A percentile compares a stretch with the other conserved stretches of the same genome.
These are phyloP conservation scores for Chymomyza amoena DNA, from an alignment of 2,888 invertebrate species.

Conservation along the genomic window DNA sequence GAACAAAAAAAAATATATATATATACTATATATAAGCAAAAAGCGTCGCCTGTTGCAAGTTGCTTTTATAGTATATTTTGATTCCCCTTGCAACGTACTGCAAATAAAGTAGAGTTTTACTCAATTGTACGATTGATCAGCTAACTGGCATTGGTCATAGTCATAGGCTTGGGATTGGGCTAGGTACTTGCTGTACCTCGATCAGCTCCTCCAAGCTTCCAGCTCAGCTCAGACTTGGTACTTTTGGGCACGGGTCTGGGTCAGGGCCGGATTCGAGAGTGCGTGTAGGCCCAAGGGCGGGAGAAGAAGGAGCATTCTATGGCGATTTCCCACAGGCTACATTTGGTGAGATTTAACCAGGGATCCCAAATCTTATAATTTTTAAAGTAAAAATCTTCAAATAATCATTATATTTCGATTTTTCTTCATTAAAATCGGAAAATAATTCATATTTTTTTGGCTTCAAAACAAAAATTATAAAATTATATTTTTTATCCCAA, in stretches of 20 bases:
- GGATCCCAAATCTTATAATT: too few species aligned
- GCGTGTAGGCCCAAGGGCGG: too few species aligned
- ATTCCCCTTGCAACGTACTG: constrained; percentile 47
- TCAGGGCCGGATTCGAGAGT: too few species aligned
- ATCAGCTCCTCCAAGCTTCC: constrained; percentile 15
- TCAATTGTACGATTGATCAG: constrained; percentile 73
- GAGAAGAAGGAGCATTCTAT: too few species aligned
- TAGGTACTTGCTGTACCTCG: constrained; percentile 2
- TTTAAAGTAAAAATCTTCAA: too few species aligned
- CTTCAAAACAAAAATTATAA: too few species aligned
- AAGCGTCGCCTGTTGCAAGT: constrained; percentile 47
- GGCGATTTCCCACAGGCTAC: too few species aligned
- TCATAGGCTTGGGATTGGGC: constrained; percentile 26
- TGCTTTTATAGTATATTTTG: neutral
- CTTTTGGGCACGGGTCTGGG: constrained; percentile 30
- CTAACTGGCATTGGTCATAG: constrained; percentile 45
- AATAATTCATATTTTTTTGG: too few species aligned
- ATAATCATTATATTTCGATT: too few species aligned
- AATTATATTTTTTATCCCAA: too few species aligned
- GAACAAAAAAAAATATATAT: constrained; percentile 1
- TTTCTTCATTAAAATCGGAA: too few species aligned
- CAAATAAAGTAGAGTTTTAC: constrained; percentile 71
- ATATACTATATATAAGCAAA: constrained; percentile 24
- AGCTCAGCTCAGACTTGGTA: constrained; percentile 17
- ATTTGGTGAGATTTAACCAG: too few species aligned